phyloP scores from a whole-genome alignment of 1,140 invertebrate genomes.

The Chelonus insularis region DNA sequence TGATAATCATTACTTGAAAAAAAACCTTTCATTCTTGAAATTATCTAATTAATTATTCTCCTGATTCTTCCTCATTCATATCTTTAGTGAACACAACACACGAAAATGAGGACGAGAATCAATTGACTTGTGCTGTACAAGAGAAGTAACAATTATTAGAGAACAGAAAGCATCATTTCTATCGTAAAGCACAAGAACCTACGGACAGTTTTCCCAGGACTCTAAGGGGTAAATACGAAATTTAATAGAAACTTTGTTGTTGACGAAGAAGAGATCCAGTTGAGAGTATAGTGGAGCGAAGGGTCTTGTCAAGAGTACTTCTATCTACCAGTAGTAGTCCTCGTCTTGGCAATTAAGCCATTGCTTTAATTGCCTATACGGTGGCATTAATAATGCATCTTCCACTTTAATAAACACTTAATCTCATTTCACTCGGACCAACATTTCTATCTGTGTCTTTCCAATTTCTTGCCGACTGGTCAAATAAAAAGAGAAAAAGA shows the following conservation, averaged over 20 bases:
- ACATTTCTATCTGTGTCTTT: background rate
- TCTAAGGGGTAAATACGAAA: conserved; percentile 45
- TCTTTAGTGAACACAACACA: no score
- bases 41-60: no score
- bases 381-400: conserved; percentile 46
- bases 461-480: background rate
- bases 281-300: conserved; percentile 17
- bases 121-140: no score
- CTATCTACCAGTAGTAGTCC: conserved; percentile 25
- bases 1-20: no score
- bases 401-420: conserved; percentile 16
- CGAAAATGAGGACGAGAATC: background rate
- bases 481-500: conserved; percentile 26
- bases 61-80: no score
- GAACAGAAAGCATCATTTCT: conserved; percentile 5
- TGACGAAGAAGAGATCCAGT: conserved; percentile 41
- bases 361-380: conserved; percentile 49
- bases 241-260: conserved; percentile 51
- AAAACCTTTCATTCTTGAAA: no score
- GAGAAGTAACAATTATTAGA: conserved; percentile 5
- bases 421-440: background rate
- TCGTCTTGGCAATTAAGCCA: conserved; percentile 44
- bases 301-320: background rate
- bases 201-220: conserved; percentile 39
- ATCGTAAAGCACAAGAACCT: background rate